Evolutionary conservation across 2,888 invertebrate species (phyloP).

Genomic region (Maniola hyperantus): DNA sequence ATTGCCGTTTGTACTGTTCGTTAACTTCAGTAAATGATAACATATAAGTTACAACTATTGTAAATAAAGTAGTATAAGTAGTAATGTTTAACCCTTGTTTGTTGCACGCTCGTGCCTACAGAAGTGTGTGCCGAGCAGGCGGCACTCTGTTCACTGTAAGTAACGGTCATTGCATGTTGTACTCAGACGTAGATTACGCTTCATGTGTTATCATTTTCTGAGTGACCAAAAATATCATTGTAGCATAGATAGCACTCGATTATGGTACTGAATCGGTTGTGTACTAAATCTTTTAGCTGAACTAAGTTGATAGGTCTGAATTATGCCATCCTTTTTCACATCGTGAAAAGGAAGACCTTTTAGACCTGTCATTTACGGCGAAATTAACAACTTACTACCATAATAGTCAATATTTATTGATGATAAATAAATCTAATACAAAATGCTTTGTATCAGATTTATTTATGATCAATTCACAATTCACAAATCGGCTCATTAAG

Average conservation of each 20-base stretch:
- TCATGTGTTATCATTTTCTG: slow-evolving; percentile 67
- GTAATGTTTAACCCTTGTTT: slow-evolving; percentile 57
- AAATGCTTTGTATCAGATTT: too few relatives aligned
- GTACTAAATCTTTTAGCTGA: not conserved
- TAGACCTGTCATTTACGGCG: not conserved
- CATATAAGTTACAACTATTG: slow-evolving; percentile 44
- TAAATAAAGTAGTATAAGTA: slow-evolving; percentile 32
- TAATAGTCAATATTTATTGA: too few relatives aligned
- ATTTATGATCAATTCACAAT: too few relatives aligned
- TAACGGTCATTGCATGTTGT: slow-evolving; percentile 58
- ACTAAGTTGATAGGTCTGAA: not conserved
- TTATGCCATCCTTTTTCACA: not conserved
- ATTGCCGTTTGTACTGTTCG: slow-evolving; percentile 30
- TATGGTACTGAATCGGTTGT: not conserved
- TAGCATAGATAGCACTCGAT: not conserved
- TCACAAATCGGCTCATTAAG: too few relatives aligned
- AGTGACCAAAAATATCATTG: slow-evolving; percentile 50
- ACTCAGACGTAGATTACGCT: slow-evolving; percentile 39
- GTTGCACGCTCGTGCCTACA: slow-evolving; percentile 57
- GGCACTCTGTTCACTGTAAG: slow-evolving; percentile 68
- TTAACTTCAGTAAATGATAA: slow-evolving; percentile 67
- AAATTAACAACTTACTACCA: too few relatives aligned
- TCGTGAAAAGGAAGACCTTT: not conserved
- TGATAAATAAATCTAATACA: too few relatives aligned
- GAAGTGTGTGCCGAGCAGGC: slow-evolving; percentile 66